Evolutionary conservation across 1,140 invertebrate genomes (phyloP), one percentile per base, ranked within the genome.

Genomic region (Brachionus plicatilis): DNA sequence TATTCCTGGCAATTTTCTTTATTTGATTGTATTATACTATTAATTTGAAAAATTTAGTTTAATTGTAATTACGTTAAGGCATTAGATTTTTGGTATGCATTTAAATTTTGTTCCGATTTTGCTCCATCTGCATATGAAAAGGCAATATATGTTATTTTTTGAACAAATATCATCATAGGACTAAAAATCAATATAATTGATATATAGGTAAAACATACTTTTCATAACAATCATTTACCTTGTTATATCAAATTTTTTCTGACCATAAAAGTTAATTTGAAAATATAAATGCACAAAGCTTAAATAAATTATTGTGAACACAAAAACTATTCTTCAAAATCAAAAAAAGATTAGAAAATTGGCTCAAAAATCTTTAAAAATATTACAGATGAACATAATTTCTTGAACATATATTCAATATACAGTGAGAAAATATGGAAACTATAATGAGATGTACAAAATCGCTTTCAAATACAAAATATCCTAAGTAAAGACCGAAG

Each of bases 91-190:
- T 82, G 79, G 20, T 79, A 17, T 45, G 60, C 66, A 33, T 75
- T 84, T 17, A 72, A 33, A 7, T 41, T 47, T 79, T 66, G 9
- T 68, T 29, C 12, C 11, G 29, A 14, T 68, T 68, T 47, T 76
- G 86, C 87, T 12, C 95, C 96, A 91, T 99, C 96, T 89, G 97
- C 94, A 47, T 98, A 89, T 87, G 93, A 94, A 89, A 95, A 98
- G 1, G 96, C 96, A 50, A 98, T 89, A 87, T 94, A 95, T 41
- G 95, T 96, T 11, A 97, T 93, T 90, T 97, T 96, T 89, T 98
- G 96, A 2, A 94, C 95, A 85, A 95, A 94, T 17, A 99, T 95
- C 97, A 99, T 99, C 85, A 98, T 66, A 93, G 96, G 89, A 91
- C 95, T 95, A 88, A 24, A 70, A 80, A 27, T 24, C 2, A 9